A percentile compares a stretch with the other conserved stretches of the same genome.
Evolutionary conservation across 2,797 vertebrate species (phyloP).

Genomic region (Ctenopoma multispine): DNA sequence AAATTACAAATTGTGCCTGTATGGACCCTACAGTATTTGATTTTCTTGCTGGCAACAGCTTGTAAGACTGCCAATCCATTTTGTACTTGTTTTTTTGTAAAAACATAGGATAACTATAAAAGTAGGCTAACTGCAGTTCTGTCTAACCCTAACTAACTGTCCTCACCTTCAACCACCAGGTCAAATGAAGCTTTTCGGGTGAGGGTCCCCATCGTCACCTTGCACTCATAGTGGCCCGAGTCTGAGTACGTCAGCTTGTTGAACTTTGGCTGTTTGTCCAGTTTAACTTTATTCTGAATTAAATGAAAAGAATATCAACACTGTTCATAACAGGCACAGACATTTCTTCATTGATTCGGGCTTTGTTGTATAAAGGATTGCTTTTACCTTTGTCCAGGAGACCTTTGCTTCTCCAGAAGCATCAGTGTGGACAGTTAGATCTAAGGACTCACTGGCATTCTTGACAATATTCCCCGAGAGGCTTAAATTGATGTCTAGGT

Average conservation of each 20-base stretch:
- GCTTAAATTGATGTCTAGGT: conserved; percentile 91
- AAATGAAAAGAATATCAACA: conserved; percentile 29
- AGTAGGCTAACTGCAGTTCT: too few relatives aligned
- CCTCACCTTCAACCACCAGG: conserved; percentile 92
- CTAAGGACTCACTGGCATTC: conserved; percentile 85
- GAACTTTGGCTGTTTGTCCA: conserved; percentile 78
- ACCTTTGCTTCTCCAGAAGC: conserved; percentile 86
- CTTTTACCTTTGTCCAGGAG: conserved; percentile 92
- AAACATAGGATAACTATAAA: too few relatives aligned
- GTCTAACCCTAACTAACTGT: not conserved
- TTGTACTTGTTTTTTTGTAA: too few relatives aligned
- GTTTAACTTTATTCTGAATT: conserved; percentile 83
- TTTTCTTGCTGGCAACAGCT: too few relatives aligned
- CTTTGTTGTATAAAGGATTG: conserved; percentile 14
- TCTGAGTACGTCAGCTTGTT: conserved; percentile 89
- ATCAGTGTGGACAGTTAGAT: conserved; percentile 84
- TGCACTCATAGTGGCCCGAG: conserved; percentile 91
- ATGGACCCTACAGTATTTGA: too few relatives aligned
- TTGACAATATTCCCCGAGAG: conserved; percentile 87
- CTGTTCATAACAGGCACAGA: conserved; percentile 29
- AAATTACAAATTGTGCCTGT: too few relatives aligned
- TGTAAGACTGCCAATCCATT: too few relatives aligned
- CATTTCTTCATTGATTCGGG: conserved; percentile 5
- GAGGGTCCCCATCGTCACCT: conserved; percentile 85
- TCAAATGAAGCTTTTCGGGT: conserved; percentile 87